Percentiles rank a stretch among this genome's conserved stretches.
Evolutionary conservation across 2,797 vertebrate species (phyloP).

Genomic region (Cyprinodon diabolis): DNA sequence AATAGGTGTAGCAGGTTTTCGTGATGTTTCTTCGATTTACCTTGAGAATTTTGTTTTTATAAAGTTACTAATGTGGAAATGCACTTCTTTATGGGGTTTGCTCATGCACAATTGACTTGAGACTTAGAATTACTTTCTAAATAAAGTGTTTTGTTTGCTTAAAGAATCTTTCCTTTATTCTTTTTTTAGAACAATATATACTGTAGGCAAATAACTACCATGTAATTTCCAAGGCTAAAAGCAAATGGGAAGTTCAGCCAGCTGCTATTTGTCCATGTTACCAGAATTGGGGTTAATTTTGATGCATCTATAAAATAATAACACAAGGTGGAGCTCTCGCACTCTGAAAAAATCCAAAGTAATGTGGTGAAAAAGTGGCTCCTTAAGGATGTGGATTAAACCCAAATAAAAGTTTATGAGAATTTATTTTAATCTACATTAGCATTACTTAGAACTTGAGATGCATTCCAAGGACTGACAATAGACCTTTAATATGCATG

Average conservation of each 20-base stretch:
- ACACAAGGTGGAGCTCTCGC: slow-evolving; percentile 77
- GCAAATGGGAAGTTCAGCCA: slow-evolving; percentile 6
- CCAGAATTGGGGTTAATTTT: neutral
- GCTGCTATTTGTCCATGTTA: slow-evolving; percentile 15
- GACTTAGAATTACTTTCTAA: neutral
- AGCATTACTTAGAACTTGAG: neutral
- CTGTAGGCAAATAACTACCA: slow-evolving; percentile 8
- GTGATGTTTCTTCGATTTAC: neutral
- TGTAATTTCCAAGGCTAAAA: slow-evolving; percentile 24
- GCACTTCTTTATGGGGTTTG: neutral
- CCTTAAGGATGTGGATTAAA: neutral
- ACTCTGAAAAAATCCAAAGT: slow-evolving; percentile 48
- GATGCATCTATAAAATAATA: slow-evolving; percentile 46
- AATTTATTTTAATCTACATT: neutral
- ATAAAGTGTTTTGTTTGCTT: neutral
- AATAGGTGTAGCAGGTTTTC: neutral
- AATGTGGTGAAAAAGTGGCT: neutral
- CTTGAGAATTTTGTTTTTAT: neutral
- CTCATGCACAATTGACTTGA: neutral
- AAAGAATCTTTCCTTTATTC: neutral
- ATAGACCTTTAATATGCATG: too few species aligned
- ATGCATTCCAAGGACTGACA: neutral
- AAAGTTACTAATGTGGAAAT: neutral
- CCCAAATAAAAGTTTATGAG: neutral
- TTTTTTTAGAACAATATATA: neutral